These are phyloP conservation scores for Luperina nickerlii DNA, from an alignment of 2,888 invertebrate species.

Conservation along the genomic window DNA sequence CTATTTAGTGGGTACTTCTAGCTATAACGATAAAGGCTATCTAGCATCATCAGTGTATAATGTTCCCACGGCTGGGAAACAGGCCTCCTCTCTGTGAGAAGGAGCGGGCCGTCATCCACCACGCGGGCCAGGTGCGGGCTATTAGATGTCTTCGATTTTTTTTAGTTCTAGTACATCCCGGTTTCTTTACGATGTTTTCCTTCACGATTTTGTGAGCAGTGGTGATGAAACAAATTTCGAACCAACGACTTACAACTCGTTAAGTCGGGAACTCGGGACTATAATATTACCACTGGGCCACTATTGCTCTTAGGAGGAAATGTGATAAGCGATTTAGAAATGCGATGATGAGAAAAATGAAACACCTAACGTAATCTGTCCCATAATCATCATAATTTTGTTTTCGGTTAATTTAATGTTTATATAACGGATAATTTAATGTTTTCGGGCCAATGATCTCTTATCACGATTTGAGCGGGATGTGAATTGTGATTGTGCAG, in stretches of 20 bases:
- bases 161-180: not conserved
- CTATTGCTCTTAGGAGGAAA: not conserved
- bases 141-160: too few relatives aligned
- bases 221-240: not conserved
- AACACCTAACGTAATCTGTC: not conserved
- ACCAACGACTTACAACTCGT: not conserved
- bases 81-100: too few relatives aligned
- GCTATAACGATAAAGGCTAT: not conserved
- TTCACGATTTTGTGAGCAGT: not conserved
- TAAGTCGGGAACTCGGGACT: not conserved
- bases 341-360: too few relatives aligned
- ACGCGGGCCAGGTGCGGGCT: not conserved
- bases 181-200: not conserved
- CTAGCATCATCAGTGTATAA: not conserved
- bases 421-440: not conserved
- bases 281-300: not conserved
- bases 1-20: conserved; percentile 19
- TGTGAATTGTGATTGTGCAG: conserved; percentile 21
- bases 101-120: not conserved
- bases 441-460: conserved; percentile 21
- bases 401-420: too few relatives aligned
- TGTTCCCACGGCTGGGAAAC: not conserved
- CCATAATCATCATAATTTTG: too few relatives aligned
- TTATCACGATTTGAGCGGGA: conserved; percentile 27
- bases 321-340: not conserved